These are phyloP conservation scores for Digitonthophagus gazella DNA, from an alignment of 2,888 invertebrate species.

Conservation along the genomic window DNA sequence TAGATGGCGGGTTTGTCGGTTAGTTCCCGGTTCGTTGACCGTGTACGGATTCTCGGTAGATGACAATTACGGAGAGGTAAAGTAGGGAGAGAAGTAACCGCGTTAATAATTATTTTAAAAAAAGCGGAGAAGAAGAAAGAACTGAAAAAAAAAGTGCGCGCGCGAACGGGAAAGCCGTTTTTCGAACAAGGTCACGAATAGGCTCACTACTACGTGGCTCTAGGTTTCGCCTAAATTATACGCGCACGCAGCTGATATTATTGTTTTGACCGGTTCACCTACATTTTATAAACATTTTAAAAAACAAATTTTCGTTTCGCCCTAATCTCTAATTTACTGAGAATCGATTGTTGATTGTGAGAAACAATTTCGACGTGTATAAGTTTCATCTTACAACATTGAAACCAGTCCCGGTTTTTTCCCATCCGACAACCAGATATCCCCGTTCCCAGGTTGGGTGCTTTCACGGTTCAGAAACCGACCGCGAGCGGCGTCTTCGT, in stretches of 20 bases:
- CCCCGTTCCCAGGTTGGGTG: constrained; percentile 10
- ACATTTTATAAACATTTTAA: background rate
- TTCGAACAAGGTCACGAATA: background rate
- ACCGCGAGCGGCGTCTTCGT: constrained; percentile 17
- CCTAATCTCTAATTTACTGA: too few relatives aligned
- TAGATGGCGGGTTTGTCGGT: background rate
- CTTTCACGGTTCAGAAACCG: constrained; percentile 14
- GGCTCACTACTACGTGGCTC: background rate
- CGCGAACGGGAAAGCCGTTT: too few relatives aligned
- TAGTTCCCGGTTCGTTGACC: background rate
- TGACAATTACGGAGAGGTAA: background rate
- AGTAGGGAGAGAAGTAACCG: background rate
- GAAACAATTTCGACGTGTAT: too few relatives aligned
- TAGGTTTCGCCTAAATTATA: background rate
- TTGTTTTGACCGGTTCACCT: background rate
- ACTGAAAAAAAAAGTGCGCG: background rate
- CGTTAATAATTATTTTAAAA: background rate
- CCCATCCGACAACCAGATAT: constrained; percentile 1
- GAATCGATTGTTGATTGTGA: too few relatives aligned
- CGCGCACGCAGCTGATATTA: background rate
- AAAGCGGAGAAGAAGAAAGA: background rate
- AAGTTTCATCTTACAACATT: constrained; percentile 16
- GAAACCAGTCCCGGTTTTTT: constrained; percentile 14
- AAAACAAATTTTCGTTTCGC: too few relatives aligned
- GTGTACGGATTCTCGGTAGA: background rate